Evolutionary conservation across 2,797 vertebrate genomes (phyloP).

Genomic region (Sternotherus odoratus): DNA sequence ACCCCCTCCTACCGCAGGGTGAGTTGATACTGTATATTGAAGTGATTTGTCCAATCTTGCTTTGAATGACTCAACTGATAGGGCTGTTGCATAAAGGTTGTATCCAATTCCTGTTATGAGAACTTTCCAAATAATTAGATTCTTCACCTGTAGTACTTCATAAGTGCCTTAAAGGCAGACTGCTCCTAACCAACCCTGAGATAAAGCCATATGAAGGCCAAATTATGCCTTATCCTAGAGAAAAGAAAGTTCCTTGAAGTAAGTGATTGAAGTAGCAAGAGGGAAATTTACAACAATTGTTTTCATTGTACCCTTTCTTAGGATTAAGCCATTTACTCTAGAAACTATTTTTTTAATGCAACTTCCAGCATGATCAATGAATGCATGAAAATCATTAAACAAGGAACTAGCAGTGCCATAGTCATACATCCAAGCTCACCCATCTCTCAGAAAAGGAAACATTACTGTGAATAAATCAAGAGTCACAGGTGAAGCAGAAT

Average conservation of each 20-base stretch:
- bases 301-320: neutral
- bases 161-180: neutral
- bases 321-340: no score
- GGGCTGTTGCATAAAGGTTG: neutral
- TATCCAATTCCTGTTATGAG: fast-evolving
- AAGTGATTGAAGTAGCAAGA: neutral
- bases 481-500: neutral
- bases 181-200: neutral
- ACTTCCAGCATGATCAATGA: no score
- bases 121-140: neutral
- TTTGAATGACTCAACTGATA: neutral
- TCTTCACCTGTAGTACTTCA: neutral
- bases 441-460: no score
- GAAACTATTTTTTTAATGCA: no score
- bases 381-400: no score
- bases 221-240: neutral
- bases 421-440: no score
- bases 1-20: neutral
- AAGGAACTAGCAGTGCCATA: no score
- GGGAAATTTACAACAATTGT: neutral
- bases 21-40: neutral
- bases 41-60: neutral
- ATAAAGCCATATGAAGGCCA: neutral
- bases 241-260: neutral
- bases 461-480: neutral